Conservation (phyloP, 2,888 invertebrate species). For the Polymixis lichenea region DNA sequence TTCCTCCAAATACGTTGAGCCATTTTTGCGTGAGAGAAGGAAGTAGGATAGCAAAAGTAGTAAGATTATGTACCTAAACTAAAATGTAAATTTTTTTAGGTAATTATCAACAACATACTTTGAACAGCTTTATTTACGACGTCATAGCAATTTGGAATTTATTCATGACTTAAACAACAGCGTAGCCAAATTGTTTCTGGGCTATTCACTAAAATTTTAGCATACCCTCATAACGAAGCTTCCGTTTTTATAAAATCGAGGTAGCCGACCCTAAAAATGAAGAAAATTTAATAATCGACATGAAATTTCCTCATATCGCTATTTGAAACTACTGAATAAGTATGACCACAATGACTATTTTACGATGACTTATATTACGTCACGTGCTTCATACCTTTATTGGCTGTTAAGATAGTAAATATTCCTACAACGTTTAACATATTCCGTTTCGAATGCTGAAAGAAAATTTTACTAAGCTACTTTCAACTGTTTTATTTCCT, state of each 20-base stretch:
- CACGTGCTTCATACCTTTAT: conserved; percentile 53
- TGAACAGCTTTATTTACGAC: conserved; percentile 26
- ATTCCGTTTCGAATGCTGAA: conserved; percentile 31
- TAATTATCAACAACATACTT: conserved; percentile 12
- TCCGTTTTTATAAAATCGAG: conserved; percentile 61
- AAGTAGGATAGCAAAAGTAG: too few relatives aligned
- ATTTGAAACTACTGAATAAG: conserved; percentile 48
- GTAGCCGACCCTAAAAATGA: conserved; percentile 57
- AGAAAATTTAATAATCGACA: conserved; percentile 68
- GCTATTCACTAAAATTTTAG: conserved; percentile 57
- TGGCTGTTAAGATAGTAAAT: conserved; percentile 50
- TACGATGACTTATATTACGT: conserved; percentile 57
- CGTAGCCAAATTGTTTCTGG: conserved; percentile 54
- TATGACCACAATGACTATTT: conserved; percentile 63
- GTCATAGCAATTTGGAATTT: conserved; percentile 51
- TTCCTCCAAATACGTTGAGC: too few relatives aligned
- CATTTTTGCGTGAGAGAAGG: too few relatives aligned
- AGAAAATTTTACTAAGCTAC: conserved; percentile 36
- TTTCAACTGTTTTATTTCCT: conserved; percentile 44
- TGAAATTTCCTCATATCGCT: conserved; percentile 51
- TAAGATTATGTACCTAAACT: not conserved
- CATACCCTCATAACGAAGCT: conserved; percentile 57
- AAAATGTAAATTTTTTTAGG: not conserved
- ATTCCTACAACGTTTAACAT: conserved; percentile 27
- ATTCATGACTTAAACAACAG: conserved; percentile 55